Evolutionary conservation across 2,797 vertebrate species (phyloP), one percentile per base, ranked within the genome.

Genomic region (Lateolabrax maculatus): DNA sequence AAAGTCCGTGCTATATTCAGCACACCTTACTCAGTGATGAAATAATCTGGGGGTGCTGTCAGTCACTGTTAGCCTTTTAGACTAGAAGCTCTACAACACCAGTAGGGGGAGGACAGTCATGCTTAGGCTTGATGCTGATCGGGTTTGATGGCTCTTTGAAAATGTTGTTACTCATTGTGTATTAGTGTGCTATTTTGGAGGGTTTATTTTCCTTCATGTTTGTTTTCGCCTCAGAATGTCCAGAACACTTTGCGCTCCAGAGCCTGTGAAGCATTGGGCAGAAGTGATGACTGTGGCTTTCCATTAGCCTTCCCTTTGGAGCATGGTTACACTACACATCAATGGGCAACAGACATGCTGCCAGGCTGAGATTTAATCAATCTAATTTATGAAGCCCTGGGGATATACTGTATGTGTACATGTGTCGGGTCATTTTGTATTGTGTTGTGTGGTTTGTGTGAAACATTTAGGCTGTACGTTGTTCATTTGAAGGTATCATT

Each of bases 91-190:
- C 37, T 36, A 52, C 68, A 83, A 52, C 85, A 87, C 84, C 85
- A 81, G 83, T 80, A 72, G 84, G 58, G 60, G 64, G 71, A 80
- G 74, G 88, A 63, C 70, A 36, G 80, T 75, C 83, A 80, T 79
- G 82, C 71, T 34, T 15, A 0, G 34, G 56, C 41, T 75, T 89
- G 86, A 90, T 0, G 39, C 55, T 90, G 66, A 91, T 90, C 8
- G 9, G 29, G 12, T 84, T 69, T 87, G 91, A 92, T 72, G 78
- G 78, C 72, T 79, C 84, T 89, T 83, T 84, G 80, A 84, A 89
- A 84, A 82, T 66, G 75, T 61, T 91, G 78, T 81, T 90, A 74
- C 87, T 87, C 84, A 79, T 80, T 86, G 84, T 89, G 82, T 25
- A 44, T 83, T 66, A 21, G 63, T 64, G 79, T 75, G 77, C 84